phyloP scores from a whole-genome alignment of 2,888 invertebrate genomes.

The Venustoraphidia nigricollis region DNA sequence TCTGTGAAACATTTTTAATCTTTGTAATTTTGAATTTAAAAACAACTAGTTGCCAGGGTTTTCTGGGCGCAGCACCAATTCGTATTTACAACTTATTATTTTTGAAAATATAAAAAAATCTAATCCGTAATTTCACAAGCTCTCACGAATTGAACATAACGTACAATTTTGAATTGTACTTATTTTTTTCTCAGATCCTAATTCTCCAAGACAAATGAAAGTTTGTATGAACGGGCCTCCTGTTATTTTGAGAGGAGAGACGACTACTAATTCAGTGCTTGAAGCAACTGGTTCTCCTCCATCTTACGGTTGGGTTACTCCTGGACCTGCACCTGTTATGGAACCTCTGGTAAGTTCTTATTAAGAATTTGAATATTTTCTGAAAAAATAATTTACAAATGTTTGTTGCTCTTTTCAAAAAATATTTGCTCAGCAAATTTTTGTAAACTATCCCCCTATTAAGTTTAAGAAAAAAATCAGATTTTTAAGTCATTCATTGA shows the following conservation, averaged over 20 bases:
- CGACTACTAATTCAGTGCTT: neutral
- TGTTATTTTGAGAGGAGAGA: constrained; percentile 2
- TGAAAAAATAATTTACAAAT: neutral
- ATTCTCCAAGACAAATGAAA: constrained; percentile 6
- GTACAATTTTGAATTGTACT: neutral
- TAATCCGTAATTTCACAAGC: too few species aligned
- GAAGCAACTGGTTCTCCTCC: constrained; percentile 2
- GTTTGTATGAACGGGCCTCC: constrained; percentile 4
- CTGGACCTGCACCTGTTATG: constrained; percentile 27
- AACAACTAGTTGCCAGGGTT: neutral
- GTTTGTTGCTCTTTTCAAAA: neutral
- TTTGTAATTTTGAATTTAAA: neutral
- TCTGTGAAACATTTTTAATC: constrained; percentile 4
- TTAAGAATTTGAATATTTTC: neutral
- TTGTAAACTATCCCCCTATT: too few species aligned
- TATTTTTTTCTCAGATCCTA: constrained; percentile 2
- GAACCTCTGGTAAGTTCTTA: constrained; percentile 13
- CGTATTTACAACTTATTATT: too few species aligned
- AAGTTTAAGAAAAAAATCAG: too few species aligned
- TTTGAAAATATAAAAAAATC: too few species aligned
- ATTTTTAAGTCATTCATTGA: too few species aligned
- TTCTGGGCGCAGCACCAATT: neutral
- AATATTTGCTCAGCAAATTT: too few species aligned
- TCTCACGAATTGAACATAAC: neutral
- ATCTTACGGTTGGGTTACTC: constrained; percentile 26